Evolutionary conservation across 2,888 invertebrate genomes (phyloP), one percentile per base, ranked within the genome.

Genomic region (Calliopum simillimum): DNA sequence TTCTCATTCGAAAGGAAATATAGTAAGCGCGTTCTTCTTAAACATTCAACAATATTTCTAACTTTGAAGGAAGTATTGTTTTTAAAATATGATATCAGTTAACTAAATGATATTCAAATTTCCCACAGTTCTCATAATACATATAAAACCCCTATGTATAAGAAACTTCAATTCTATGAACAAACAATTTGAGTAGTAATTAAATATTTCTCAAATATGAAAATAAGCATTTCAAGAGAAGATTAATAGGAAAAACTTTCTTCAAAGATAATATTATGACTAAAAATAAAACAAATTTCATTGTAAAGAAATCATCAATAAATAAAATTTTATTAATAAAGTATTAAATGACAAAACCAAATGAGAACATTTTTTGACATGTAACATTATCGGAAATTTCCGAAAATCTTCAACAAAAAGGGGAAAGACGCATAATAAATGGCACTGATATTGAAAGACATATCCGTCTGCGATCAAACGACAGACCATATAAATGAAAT

Each of bases 281-380:
- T n/a, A n/a, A n/a, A 33, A 33, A 33, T 33, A 33, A 33, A 33
- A 33, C 33, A 33, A 33, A 33, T 33, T 33, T 33, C 3, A 33
- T 3, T 6, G 1, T 1, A 33, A 33, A 33, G 8, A 33, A 33
- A 33, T 6, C n/a, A 33, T 33, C 33, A 33, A 33, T 33, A 33
- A 33, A 8, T 2, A 23, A n/a, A 41, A 41, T 41, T 61, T 21
- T n/a, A 19, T 46, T 61, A 61, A 61, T 61, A 61, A 61, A 47
- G 44, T 61, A 61, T 61, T 44, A 61, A 61, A 44, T 61, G 61
- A 46, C 61, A 23, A 56, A 8, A 55, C 13, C 58, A 58, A 16
- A 58, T 33, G 25, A 58, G 58, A 53, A 12, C 19, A 53, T 12
- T 21, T 19, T 51, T 12, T 21, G 8, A 53, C 21, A 53, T n/a